These are phyloP conservation scores for Machaerirhynchus nigripectus DNA, from an alignment of 2,113 vertebrate species.

Conservation along the genomic window DNA sequence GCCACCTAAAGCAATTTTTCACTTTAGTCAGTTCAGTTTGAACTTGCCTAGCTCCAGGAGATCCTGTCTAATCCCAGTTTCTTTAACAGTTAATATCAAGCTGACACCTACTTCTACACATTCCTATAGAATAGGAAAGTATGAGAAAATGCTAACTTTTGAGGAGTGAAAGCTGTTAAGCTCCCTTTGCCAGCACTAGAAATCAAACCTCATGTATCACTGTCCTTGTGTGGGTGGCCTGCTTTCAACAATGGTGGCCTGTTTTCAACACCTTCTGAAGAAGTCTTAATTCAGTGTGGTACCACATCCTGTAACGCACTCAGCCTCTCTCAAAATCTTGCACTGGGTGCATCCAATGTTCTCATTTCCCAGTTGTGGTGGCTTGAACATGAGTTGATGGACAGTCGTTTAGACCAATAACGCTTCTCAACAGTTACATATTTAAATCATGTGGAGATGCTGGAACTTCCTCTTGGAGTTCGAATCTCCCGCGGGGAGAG, in stretches of 20 bases:
- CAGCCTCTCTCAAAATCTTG: neutral
- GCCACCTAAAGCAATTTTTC: neutral
- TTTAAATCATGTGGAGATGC: too few species aligned
- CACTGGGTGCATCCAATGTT: neutral
- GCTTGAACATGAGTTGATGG: too few species aligned
- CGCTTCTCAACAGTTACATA: too few species aligned
- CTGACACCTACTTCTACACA: neutral
- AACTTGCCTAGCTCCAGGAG: neutral
- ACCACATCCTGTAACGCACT: neutral
- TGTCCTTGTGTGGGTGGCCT: neutral
- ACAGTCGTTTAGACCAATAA: too few species aligned
- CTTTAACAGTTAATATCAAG: neutral
- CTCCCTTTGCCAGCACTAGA: neutral
- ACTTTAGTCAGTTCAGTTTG: neutral
- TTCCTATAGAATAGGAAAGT: neutral
- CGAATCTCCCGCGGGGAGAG: too few species aligned
- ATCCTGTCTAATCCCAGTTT: neutral
- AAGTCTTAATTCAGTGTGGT: neutral
- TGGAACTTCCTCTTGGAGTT: too few species aligned
- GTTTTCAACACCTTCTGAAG: neutral
- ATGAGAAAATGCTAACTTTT: neutral
- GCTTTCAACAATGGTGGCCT: neutral
- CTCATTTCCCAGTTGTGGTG: neutral
- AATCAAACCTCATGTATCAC: neutral
- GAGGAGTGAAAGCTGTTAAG: neutral